phyloP scores from a whole-genome alignment of 1,140 invertebrate species.

The roundworm (Caenorhabditis elegans) region WBcel235 BX284605.5:7235501-7236000 shows the following conservation, averaged over 20 bases:
- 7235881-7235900: conserved; percentile 84
- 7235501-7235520: conserved; percentile 48
- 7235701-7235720: too few relatives aligned
- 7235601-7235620: neutral
- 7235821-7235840: conserved; percentile 74
- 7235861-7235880: conserved; percentile 95
- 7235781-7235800: too few relatives aligned
- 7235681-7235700: too few relatives aligned
- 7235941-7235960: conserved; percentile 84
- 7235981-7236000: conserved; percentile 48
- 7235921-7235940: conserved; percentile 93
- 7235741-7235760: too few relatives aligned
- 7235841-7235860: conserved; percentile 83
- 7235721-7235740: too few relatives aligned
- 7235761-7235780: too few relatives aligned
- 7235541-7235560: conserved; percentile 47
- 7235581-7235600: neutral
- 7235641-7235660: too few relatives aligned
- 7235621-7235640: neutral
- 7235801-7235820: too few relatives aligned
- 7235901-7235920: conserved; percentile 77
- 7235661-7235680: too few relatives aligned
- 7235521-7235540: conserved; percentile 37
- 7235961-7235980: conserved; percentile 48
- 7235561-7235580: conserved; percentile 44